A percentile compares a stretch with the other conserved stretches of the same genome.
phyloP scores from a whole-genome alignment of 37 sponge, comb jelly and placozoan genomes.

The Cladorhizidae sp. region DNA sequence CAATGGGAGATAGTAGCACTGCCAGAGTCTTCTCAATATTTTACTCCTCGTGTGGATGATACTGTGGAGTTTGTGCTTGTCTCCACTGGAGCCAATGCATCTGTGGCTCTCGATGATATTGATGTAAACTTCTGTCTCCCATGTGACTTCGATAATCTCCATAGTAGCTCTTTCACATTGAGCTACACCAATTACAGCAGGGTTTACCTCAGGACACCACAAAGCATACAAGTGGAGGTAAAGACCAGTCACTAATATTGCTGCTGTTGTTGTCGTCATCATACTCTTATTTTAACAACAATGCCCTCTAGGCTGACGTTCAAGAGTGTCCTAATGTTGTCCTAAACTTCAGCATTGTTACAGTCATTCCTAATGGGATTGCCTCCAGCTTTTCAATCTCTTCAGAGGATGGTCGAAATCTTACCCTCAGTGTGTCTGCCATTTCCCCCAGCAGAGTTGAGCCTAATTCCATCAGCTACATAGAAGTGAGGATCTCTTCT shows the following conservation, averaged over 20 bases:
- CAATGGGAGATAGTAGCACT: constrained; percentile 7
- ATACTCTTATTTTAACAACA: not conserved
- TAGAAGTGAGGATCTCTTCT: too few species aligned
- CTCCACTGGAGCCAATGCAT: not conserved
- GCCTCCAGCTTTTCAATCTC: constrained; percentile 10
- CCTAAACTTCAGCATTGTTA: constrained; percentile 3
- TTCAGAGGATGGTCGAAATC: not conserved
- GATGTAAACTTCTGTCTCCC: constrained; percentile 48
- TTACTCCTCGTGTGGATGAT: not conserved
- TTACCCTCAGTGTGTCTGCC: constrained; percentile 8
- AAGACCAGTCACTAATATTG: not conserved
- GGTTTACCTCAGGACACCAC: constrained; percentile 21
- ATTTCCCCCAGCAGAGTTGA: constrained; percentile 14
- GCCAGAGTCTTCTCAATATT: not conserved
- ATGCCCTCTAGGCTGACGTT: not conserved
- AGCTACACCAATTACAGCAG: not conserved
- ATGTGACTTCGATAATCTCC: constrained; percentile 33
- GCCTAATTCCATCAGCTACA: constrained; percentile 19
- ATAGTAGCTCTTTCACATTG: not conserved
- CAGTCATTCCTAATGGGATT: constrained; percentile 27
- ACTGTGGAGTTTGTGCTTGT: constrained; percentile 10
- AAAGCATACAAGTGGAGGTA: constrained; percentile 17
- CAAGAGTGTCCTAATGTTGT: constrained; percentile 22
- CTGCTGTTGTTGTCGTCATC: not conserved
- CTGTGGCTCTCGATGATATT: constrained; percentile 38